These are phyloP conservation scores for Microtus montanus DNA, from an alignment of 2,113 vertebrate genomes.

Conservation along the genomic window DNA sequence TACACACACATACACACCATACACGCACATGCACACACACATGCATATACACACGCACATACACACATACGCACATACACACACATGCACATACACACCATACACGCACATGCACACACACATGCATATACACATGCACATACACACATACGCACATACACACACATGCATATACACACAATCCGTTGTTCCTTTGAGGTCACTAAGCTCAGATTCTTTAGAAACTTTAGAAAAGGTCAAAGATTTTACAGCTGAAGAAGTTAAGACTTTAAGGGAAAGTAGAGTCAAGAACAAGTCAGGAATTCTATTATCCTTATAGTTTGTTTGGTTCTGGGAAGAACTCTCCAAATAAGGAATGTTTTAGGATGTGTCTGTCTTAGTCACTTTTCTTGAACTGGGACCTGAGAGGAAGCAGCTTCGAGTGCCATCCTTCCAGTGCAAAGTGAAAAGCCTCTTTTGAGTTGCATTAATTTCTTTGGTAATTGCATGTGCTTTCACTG, in stretches of 20 bases:
- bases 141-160: background rate
- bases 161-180: background rate
- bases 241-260: background rate
- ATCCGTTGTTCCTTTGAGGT: background rate
- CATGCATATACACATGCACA: background rate
- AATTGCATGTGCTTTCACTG: background rate
- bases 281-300: background rate
- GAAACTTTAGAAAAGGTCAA: background rate
- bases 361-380: background rate
- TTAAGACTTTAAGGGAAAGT: slow-evolving; percentile 26
- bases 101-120: background rate
- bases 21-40: no score
- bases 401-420: background rate
- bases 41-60: no score
- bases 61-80: no score
- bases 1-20: background rate
- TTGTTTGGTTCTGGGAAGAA: slow-evolving; percentile 11
- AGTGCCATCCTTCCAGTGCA: no score
- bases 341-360: background rate
- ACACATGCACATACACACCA: background rate
- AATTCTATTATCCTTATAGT: background rate
- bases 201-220: background rate
- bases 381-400: background rate
- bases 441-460: background rate
- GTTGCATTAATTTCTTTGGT: background rate